Evolutionary conservation across 2,888 invertebrate species (phyloP), one percentile per base, ranked within the genome.

Genomic region (Eilema sororculum): DNA sequence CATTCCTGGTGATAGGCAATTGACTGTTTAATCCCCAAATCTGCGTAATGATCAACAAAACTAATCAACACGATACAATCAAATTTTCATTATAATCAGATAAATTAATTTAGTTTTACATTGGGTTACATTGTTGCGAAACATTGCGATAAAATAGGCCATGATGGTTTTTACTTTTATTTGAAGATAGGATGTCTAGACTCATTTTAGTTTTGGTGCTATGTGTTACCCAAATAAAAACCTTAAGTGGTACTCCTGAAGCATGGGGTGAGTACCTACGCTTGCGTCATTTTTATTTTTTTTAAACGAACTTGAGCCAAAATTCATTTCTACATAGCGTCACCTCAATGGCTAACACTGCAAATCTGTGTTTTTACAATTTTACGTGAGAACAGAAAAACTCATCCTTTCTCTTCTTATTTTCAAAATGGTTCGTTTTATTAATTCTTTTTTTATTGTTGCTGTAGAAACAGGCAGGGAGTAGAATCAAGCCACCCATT

Each of bases 231-330:
- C 30, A 46, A 24, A 61, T 61, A 28, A 20, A 67, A 10, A 24
- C 8, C 13, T 22, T n/a, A 1, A 56, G 0, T 12, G 28, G 24
- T n/a, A 25, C 41, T 12, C 25, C 56, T 13, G 68, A 63, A 5
- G 22, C 6, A n/a, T 68, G 68, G 68, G 63, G 68, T 68, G 41
- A 63, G 68, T 68, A 46, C 0, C 0, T 33, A 37, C 37, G 16
- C 9, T 25, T 37, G 0, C 20, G 8, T n/a, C n/a, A 46, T 24
- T 46, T 0, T 9, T 63, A 12, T 28, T 28, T 4, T 57, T 59
- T 6, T 0, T 10, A 41, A 63, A 61, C 61, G 13, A 46, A 6
- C 46, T 20, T 46, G 46, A 46, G 20, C 20, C 46, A 20, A 20
- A 6, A 41, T 20, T 3, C 46, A 46, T 6, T 5, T 20, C 33